Evolutionary conservation across 2,888 invertebrate species (phyloP), one percentile per base, ranked within the genome.

Genomic region (Cecidostiba fungosa): DNA sequence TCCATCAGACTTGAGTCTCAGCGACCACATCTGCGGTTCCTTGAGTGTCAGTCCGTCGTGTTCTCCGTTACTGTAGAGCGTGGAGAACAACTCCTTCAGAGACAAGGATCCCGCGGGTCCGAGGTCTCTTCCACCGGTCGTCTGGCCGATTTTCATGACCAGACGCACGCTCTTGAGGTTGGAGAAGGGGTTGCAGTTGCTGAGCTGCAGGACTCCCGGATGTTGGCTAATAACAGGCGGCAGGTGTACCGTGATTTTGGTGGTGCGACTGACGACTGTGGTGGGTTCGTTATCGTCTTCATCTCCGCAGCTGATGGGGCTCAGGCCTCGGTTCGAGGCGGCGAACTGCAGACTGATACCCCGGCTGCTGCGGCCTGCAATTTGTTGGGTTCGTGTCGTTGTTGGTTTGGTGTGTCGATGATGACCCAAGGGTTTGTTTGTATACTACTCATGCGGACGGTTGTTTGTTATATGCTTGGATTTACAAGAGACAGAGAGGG

Each of bases 91-190:
- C 29, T 54, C 36, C 14, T 74, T 74, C 5, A 85, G 50, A 5
- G 85, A 66, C 10, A 72, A 16, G 6, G 70, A 70, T 16, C 36
- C 70, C 12, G 39, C 39, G 10, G n/a, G 39, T 36, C 36, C 36
- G 8, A 70, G 62, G 6, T 79, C 47, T 26, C 59, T n/a, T n/a
- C 23, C 43, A 14, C 26, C 43, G 10, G 29, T 47, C 78, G 59
- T 76, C 50, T 86, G 82, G 36, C 87, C 85, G 43, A 89, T 79
- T 50, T 87, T 90, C 86, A 91, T 87, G 1, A 91, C 89, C 23
- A 91, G 89, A 43, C 87, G 86, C 3, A 90, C 89, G 2, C 91
- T 91, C 84, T 91, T 89, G 2, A 91, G 83, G 12, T 89, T 88
- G 10, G 89, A 83, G 81, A 89, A 88, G 19, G 88, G 88, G 77